phyloP scores from a whole-genome alignment of 2,113 vertebrate genomes.

The chimpanzee (Pan troglodytes) region DNA sequence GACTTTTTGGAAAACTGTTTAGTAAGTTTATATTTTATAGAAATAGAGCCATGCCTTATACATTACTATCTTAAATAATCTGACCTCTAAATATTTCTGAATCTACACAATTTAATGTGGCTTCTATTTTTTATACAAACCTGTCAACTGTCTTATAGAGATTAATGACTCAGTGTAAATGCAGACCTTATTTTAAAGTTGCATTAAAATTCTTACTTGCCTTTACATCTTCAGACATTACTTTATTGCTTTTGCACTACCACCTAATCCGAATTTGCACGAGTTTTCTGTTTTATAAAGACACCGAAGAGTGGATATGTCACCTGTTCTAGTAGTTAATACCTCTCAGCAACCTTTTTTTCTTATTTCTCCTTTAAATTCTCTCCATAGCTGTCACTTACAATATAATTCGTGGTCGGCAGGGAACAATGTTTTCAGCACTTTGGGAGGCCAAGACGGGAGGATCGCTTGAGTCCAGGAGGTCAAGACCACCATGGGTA shows the following conservation, averaged over 20 bases:
- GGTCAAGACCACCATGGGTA: no score
- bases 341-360: not conserved
- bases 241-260: constrained; percentile 28
- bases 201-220: constrained; percentile 41
- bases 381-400: not conserved
- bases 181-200: constrained; percentile 26
- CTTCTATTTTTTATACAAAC: constrained; percentile 29
- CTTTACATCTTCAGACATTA: constrained; percentile 43
- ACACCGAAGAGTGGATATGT: not conserved
- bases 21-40: not conserved
- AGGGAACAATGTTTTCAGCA: no score
- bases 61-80: not conserved
- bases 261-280: constrained; percentile 18
- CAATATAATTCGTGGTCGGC: not conserved
- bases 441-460: no score
- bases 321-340: not conserved
- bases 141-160: constrained; percentile 43
- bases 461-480: no score
- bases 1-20: not conserved
- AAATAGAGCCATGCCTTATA: not conserved
- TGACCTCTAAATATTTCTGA: constrained; percentile 19
- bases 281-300: constrained; percentile 27
- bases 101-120: not conserved
- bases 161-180: constrained; percentile 50
- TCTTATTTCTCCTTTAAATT: constrained; percentile 18